Evolutionary conservation across 2,888 invertebrate species (phyloP).

Genomic region (Oasisia sp.): DNA sequence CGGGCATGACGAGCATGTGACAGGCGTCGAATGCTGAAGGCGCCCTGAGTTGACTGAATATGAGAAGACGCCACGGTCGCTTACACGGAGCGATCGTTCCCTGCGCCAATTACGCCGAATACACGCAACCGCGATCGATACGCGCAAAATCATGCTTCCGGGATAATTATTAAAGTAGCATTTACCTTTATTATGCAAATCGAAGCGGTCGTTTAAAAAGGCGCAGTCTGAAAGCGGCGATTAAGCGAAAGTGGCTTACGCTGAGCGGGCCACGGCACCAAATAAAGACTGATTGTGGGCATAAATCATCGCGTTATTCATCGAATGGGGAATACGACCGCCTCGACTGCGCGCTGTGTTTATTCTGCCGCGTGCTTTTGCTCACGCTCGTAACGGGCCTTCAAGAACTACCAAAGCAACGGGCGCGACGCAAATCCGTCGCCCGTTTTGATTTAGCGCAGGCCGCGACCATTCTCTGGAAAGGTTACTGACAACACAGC

Average conservation of each 20-base stretch:
- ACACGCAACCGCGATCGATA: background rate
- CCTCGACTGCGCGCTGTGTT: background rate
- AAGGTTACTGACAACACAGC: background rate
- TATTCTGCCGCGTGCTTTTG: background rate
- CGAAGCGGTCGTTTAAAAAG: conserved; percentile 3
- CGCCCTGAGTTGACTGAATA: background rate
- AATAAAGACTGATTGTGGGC: background rate
- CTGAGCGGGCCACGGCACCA: background rate
- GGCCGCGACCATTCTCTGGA: background rate
- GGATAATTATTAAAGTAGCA: conserved; percentile 17
- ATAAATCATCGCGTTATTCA: conserved; percentile 7
- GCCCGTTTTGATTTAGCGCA: background rate
- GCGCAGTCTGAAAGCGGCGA: background rate
- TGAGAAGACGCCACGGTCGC: background rate
- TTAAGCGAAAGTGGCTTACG: conserved; percentile 17
- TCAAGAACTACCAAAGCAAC: background rate
- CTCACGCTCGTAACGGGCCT: background rate
- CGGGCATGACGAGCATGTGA: background rate
- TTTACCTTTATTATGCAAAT: conserved; percentile 17
- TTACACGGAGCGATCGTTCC: background rate
- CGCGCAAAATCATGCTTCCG: conserved; percentile 17
- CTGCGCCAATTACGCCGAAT: background rate
- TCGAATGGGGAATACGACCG: background rate
- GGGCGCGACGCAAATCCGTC: background rate
- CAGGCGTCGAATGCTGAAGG: background rate